Evolutionary conservation across 2,113 vertebrate species (phyloP), one percentile per base, ranked within the genome.

Genomic region (Hymenochirus boettgeri): DNA sequence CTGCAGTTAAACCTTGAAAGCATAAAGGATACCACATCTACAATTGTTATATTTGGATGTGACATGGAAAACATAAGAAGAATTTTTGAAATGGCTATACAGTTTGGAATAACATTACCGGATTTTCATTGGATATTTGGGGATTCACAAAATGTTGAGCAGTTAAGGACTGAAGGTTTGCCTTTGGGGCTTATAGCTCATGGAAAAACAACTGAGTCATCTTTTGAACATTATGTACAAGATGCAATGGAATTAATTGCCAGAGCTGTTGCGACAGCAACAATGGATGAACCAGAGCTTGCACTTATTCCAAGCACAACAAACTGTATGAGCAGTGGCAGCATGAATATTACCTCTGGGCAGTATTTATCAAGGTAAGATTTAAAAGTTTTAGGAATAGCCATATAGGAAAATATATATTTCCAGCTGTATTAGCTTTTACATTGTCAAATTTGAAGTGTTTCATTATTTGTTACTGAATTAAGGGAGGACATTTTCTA

Each of bases 51-150:
- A 63, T 96, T 98, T 72, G 95, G 96, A 26, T 99, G 96, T 0
- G 83, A 93, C 57, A 94, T 99, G 81, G 88, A 89, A 22, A 92
- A 90, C 35, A 90, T 94, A 0, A 77, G 74, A 35, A 84, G 80
- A 53, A 89, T 95, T 70, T 91, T 98, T 23, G 82, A 92, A 78
- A 79, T 89, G 11, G 75, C 89, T 25, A 83, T 82, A 0, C 85
- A 77, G 64, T 80, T 86, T 80, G 82, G 90, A 7, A 61, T 90
- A 62, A 77, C 72, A 53, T 79, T 90, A 39, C 85, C 88, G 5
- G 91, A 93, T 53, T 88, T 92, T 73, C 94, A 84, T 47, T 99
- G 96, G 96, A 83, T 99, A 71, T 80, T 99, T 78, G 96, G 96
- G 65, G 95, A 99, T 78, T 91, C 92, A 23, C 96, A 97, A 75